These are phyloP conservation scores for Polia nebulosa DNA, from an alignment of 2,888 invertebrate genomes.

Conservation along the genomic window DNA sequence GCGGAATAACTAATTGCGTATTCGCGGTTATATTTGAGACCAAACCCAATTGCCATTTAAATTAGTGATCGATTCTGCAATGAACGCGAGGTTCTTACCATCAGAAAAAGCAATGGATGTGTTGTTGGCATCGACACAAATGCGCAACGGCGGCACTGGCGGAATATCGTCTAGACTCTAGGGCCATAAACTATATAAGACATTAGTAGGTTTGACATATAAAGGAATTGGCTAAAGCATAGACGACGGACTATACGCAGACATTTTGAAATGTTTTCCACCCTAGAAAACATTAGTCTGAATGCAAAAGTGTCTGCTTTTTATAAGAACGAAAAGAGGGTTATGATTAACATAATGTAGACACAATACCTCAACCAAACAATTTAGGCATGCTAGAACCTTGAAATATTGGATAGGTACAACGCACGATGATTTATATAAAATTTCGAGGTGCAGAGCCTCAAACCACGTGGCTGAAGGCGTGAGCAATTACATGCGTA, in stretches of 20 bases:
- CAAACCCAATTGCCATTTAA: not conserved
- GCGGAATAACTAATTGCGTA: not conserved
- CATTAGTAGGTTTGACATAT: not conserved
- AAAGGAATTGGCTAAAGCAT: constrained; percentile 3
- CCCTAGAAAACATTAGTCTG: not conserved
- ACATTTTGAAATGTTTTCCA: not conserved
- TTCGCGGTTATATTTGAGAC: not conserved
- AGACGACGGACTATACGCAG: not conserved
- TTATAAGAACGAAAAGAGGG: not conserved
- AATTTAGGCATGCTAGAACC: constrained; percentile 9
- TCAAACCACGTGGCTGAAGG: constrained; percentile 22
- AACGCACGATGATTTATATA: constrained; percentile 12
- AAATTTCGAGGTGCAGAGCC: constrained; percentile 25
- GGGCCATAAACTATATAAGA: not conserved
- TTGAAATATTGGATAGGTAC: constrained; percentile 11
- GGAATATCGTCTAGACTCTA: not conserved
- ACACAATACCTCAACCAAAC: constrained; percentile 14
- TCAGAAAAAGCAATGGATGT: not conserved
- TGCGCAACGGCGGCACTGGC: not conserved
- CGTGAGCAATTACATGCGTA: constrained; percentile 31
- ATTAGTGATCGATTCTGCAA: not conserved
- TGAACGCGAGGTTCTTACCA: not conserved
- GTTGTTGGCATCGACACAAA: constrained; percentile 19
- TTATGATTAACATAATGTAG: constrained; percentile 7
- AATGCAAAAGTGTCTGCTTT: not conserved